Conservation (phyloP, 2,888 invertebrate species). For the Cybosia mesomella region DNA sequence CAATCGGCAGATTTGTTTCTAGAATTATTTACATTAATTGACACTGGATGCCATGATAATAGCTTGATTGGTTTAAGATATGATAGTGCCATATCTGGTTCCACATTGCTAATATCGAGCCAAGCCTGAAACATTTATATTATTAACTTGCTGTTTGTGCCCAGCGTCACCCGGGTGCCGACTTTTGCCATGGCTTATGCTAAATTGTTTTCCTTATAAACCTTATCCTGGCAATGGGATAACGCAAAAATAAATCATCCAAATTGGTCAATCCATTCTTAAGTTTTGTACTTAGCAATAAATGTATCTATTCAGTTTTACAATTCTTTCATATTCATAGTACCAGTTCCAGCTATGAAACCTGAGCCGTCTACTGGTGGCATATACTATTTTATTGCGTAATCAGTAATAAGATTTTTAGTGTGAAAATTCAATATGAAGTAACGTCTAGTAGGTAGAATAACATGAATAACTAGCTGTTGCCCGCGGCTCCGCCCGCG, state of each 20-base stretch:
- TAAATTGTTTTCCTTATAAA: background rate
- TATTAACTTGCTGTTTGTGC: background rate
- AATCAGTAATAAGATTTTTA: background rate
- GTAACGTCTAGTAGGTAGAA: too few species aligned
- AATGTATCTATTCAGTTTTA: background rate
- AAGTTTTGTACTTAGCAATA: background rate
- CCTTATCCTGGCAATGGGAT: background rate
- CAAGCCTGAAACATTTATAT: constrained; percentile 85
- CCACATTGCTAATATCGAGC: constrained; percentile 88
- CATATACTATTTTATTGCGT: background rate
- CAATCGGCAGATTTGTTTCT: constrained; percentile 89
- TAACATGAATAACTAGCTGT: too few species aligned
- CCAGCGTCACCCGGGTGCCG: background rate
- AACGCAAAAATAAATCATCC: background rate
- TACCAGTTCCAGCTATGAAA: background rate
- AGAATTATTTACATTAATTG: constrained; percentile 90
- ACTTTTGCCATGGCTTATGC: background rate
- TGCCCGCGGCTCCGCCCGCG: too few species aligned
- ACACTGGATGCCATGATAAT: constrained; percentile 90
- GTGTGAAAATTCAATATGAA: too few species aligned
- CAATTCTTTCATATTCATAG: background rate
- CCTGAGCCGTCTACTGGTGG: background rate
- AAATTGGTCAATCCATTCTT: too few species aligned
- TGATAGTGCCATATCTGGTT: constrained; percentile 81
- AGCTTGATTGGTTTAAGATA: constrained; percentile 85